Percentiles rank a stretch among this genome's conserved stretches.
These are phyloP conservation scores for Drosophila parthenogenetica DNA, from an alignment of 2,888 invertebrate species.

Conservation along the genomic window DNA sequence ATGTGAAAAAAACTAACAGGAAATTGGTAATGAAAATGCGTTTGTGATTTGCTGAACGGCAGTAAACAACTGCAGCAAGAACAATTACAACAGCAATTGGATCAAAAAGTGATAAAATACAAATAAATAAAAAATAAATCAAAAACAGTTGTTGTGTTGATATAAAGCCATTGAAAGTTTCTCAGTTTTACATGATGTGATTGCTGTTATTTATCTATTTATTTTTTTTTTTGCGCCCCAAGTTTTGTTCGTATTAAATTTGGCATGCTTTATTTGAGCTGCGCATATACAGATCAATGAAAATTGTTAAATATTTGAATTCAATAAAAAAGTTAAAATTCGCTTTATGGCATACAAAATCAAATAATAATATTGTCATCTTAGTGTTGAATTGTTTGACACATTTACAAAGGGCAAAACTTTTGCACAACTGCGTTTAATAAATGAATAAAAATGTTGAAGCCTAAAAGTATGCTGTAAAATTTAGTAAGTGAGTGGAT, in stretches of 20 bases:
- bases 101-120: not conserved
- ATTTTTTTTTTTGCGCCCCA: not conserved
- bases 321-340: constrained; percentile 5
- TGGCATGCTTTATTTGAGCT: constrained; percentile 6
- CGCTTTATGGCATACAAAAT: not conserved
- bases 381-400: too few relatives aligned
- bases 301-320: constrained; percentile 8
- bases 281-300: not conserved
- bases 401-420: too few relatives aligned
- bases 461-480: too few relatives aligned
- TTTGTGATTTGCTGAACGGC: constrained; percentile 45
- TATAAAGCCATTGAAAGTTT: constrained; percentile 30
- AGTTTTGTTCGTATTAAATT: not conserved
- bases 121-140: not conserved
- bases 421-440: too few relatives aligned
- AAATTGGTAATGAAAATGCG: constrained; percentile 55
- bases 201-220: not conserved
- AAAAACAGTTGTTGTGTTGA: constrained; percentile 7
- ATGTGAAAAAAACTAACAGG: constrained; percentile 27
- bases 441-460: too few relatives aligned
- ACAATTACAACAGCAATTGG: constrained; percentile 10
- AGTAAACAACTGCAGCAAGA: constrained; percentile 20
- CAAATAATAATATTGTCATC: constrained; percentile 5
- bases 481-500: too few relatives aligned
- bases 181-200: constrained; percentile 15